Base-by-base conservation (phyloP, 2,888 invertebrate genomes). In the Adineta ricciae region DNA sequence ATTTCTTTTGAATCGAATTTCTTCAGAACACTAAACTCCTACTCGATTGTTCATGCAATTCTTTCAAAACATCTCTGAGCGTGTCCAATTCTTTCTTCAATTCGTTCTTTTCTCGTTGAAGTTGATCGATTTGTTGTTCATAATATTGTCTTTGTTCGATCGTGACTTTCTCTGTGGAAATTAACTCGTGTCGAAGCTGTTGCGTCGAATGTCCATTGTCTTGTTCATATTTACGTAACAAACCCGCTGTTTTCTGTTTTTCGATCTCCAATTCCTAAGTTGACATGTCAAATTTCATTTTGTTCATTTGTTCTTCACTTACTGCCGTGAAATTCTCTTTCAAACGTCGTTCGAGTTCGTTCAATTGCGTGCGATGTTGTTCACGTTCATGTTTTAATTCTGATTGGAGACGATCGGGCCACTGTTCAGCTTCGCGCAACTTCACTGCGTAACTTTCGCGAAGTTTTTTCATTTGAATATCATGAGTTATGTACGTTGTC, bases 31-130 rank as follows among this genome's bases (percentile, higher is more conserved):
- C 14, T 11, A 4, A 24, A 21, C 5, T 4, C 49, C 50, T 50
- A 83, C 83, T 56, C 14, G 50, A 11, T 82, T 73, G 41, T 73
- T 85, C 83, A 84, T 85, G 85, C n/a, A 85, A 82, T 73, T 85
- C 85, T 85, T 85, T 85, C 19, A 78, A 50, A 50, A 84, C 50
- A 46, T 64, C 19, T 32, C 84, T 14, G 32, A 85, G 84, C 32
- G 36, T 85, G 36, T 85, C 85, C n/a, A 85, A 16, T 46, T 85
- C 85, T 84, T 73, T 41, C 78, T 56, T 83, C 2, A 85, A 52
- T 41, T 72, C 73, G 73, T 73, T 84, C 64, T 85, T 83, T 11
- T 78, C 78, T 41, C 9, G 8, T 78, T 78, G 24, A 38, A 78
- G 32, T 84, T 85, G 32, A 56, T 85, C 52, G 84, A 54, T 56